Base-by-base conservation (phyloP, 1,140 invertebrate species). In the Drosophila watanabei region DNA sequence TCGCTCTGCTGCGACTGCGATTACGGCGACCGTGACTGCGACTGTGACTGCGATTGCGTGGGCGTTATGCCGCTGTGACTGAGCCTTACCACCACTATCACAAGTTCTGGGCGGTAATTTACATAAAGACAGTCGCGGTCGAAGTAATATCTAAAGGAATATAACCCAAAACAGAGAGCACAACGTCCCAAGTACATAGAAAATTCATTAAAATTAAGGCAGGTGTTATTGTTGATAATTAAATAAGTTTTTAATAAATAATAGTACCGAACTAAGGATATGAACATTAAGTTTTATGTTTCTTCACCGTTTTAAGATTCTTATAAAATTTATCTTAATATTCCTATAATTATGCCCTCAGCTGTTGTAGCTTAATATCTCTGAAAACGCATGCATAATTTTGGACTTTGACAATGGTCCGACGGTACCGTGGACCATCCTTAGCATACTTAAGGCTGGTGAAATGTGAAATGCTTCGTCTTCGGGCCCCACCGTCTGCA, bases 381-480 rank as follows among this genome's bases (percentile, higher is more conserved):
- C 75, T 54, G 65, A 49, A 90, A 75, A 85, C 66, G 75, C 86
- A 73, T 85, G 73, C 82, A 82, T 89, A 89, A 90, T 90, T 89
- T 89, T 90, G 82, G 79, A 85, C 78, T 82, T 79, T 90, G 86
- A 89, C 85, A 89, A 82, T 85, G 78, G 78, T 20, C 57, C 41
- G 76, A 66, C 60, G 63, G 16, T 45, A 62, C 63, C 57, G 39
- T n/a, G 48, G 48, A 41, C 73, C 83, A 82, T 87, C 83, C 80
- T 87, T 76, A 69, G 79, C 86, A 79, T 90, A 85, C 81, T 79
- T 73, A 89, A 83, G 77, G 75, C 68, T 90, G 86, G 82, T 76
- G 85, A 90, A 88, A 88, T 88, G 85, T 89, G 85, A 88, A 88
- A 89, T 89, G 85, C 52, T 35, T 65, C 48, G 48, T 24, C 35